phyloP scores from a whole-genome alignment of 2,888 invertebrate genomes.

The Cryptosula pallasiana region DNA sequence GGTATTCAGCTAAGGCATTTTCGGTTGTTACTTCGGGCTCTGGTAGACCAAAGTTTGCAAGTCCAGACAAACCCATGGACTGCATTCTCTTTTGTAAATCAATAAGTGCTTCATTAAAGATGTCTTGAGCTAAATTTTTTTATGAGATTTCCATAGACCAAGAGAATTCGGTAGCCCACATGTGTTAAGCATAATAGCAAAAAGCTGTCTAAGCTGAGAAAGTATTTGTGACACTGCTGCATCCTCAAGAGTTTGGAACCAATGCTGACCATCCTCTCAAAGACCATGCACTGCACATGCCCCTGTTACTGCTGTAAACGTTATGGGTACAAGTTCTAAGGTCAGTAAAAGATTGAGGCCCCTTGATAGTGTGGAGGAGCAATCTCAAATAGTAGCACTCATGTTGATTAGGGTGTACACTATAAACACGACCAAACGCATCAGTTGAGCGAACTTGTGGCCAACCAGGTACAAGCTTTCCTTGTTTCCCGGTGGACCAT shows the following conservation, averaged over 20 bases:
- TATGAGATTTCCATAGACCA: background rate
- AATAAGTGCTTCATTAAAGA: background rate
- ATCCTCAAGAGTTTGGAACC: background rate
- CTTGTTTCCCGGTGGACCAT: too few relatives aligned
- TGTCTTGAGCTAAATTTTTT: background rate
- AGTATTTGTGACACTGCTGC: background rate
- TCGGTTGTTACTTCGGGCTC: background rate
- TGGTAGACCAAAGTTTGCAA: background rate
- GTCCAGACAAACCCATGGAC: background rate
- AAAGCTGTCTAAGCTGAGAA: background rate
- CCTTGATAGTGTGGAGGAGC: background rate
- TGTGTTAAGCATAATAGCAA: background rate
- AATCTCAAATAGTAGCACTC: background rate
- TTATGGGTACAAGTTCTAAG: background rate
- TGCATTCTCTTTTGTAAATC: background rate
- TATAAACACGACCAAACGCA: background rate
- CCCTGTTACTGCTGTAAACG: background rate
- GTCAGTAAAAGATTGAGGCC: background rate
- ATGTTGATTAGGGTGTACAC: background rate
- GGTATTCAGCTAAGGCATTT: background rate
- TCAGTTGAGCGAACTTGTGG: background rate
- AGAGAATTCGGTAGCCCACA: background rate
- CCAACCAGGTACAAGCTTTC: background rate
- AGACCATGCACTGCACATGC: background rate
- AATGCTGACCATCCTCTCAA: background rate